Evolutionary conservation across 1,140 invertebrate genomes (phyloP).

Genomic region (Thaumetopoea pityocampa): DNA sequence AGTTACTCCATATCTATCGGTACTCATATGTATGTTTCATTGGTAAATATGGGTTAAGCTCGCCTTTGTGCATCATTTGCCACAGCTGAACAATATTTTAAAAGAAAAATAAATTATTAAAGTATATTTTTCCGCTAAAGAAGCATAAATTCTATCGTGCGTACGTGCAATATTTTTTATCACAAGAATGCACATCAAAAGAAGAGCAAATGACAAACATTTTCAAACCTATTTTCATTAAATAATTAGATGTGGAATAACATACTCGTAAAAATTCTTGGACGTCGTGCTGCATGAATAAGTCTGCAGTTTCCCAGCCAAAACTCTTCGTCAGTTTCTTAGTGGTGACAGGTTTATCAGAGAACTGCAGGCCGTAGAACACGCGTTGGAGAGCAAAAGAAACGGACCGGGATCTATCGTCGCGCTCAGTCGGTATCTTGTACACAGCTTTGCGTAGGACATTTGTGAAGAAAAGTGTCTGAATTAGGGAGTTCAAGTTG

Average conservation of each 20-base stretch:
- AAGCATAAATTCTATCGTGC: too few species aligned
- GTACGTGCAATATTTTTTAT: too few species aligned
- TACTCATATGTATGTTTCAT: too few species aligned
- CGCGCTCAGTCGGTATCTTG: constrained; percentile 98
- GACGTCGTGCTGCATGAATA: constrained; percentile 99
- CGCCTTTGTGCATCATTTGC: too few species aligned
- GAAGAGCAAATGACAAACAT: too few species aligned
- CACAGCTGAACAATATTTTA: too few species aligned
- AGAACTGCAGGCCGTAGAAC: constrained; percentile 99
- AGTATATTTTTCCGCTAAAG: too few species aligned
- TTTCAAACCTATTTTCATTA: too few species aligned
- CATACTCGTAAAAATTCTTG: constrained; percentile 65
- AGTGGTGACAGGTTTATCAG: constrained; percentile 98
- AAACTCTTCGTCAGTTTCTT: constrained; percentile 99
- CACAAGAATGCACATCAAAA: too few species aligned
- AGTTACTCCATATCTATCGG: too few species aligned
- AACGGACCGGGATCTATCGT: constrained; percentile 90
- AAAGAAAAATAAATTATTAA: too few species aligned
- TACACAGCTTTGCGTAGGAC: constrained; percentile 94
- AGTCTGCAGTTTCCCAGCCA: constrained; percentile 99
- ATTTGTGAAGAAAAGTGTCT: constrained; percentile 99
- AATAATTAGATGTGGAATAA: background rate
- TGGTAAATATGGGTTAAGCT: too few species aligned
- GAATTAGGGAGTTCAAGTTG: constrained; percentile 99
- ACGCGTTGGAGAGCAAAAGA: constrained; percentile 97